Conservation (phyloP, 1,140 invertebrate species). For the Parapsyche elsis region DNA sequence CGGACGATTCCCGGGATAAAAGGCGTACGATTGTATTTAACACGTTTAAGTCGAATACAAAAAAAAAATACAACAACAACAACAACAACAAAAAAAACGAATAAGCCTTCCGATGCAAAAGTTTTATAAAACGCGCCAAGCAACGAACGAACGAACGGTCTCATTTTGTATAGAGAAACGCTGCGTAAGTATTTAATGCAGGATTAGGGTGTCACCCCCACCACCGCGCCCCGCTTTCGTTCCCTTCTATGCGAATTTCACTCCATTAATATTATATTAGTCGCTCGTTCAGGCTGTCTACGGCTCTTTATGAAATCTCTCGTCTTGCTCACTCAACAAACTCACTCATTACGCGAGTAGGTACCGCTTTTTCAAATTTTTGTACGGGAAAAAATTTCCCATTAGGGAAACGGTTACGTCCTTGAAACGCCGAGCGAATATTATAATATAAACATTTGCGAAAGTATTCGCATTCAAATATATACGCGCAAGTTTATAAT, state of each 20-base stretch:
- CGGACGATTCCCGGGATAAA: not conserved
- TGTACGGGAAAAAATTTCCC: not conserved
- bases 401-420: not conserved
- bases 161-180: not conserved
- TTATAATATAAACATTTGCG: too few relatives aligned
- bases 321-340: constrained; percentile 1
- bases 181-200: constrained; percentile 4
- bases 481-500: too few relatives aligned
- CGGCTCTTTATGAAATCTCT: constrained; percentile 1
- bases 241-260: not conserved
- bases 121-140: not conserved
- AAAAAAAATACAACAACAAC: not conserved
- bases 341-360: not conserved
- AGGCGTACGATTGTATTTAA: constrained; percentile 11
- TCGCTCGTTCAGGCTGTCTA: constrained; percentile 6
- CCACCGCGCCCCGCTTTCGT: too few relatives aligned
- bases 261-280: constrained; percentile 8
- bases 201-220: too few relatives aligned
- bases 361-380: not conserved
- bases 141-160: not conserved
- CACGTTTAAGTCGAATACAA: not conserved
- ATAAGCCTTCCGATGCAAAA: not conserved
- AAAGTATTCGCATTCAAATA: too few relatives aligned
- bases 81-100: not conserved
- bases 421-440: too few relatives aligned